phyloP scores from a whole-genome alignment of 2,113 vertebrate species.

The Hemiprocne comata region DNA sequence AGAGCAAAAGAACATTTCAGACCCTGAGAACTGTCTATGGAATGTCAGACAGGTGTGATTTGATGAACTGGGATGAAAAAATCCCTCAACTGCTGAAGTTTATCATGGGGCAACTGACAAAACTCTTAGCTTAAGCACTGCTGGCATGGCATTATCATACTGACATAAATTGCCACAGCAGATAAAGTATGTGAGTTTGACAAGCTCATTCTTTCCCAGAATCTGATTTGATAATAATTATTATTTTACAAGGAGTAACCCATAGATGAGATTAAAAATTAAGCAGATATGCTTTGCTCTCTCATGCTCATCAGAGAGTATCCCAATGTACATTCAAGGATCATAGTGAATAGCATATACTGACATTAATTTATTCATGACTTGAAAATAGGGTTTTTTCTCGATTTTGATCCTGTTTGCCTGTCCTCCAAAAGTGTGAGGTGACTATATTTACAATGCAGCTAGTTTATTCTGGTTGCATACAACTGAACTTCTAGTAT shows the following conservation, averaged over 20 bases:
- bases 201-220: conserved; percentile 40
- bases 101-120: conserved; percentile 49
- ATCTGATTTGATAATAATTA: conserved; percentile 50
- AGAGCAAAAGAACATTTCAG: conserved; percentile 40
- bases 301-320: conserved; percentile 5
- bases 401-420: not conserved
- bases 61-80: conserved; percentile 38
- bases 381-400: not conserved
- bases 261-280: conserved; percentile 42
- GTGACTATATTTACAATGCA: not conserved
- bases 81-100: conserved; percentile 37
- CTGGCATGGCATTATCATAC: conserved; percentile 11
- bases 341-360: not conserved
- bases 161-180: conserved; percentile 48
- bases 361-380: conserved; percentile 11
- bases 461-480: not conserved
- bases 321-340: not conserved
- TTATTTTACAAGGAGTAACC: conserved; percentile 47
- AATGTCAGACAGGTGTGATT: conserved; percentile 30
- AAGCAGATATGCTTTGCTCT: not conserved
- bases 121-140: conserved; percentile 60
- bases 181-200: conserved; percentile 32
- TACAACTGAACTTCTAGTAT: not conserved
- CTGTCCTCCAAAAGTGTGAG: not conserved
- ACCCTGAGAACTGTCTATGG: not conserved